These are phyloP conservation scores for Melanostoma mellinum DNA, from an alignment of 2,888 invertebrate genomes.

Conservation along the genomic window DNA sequence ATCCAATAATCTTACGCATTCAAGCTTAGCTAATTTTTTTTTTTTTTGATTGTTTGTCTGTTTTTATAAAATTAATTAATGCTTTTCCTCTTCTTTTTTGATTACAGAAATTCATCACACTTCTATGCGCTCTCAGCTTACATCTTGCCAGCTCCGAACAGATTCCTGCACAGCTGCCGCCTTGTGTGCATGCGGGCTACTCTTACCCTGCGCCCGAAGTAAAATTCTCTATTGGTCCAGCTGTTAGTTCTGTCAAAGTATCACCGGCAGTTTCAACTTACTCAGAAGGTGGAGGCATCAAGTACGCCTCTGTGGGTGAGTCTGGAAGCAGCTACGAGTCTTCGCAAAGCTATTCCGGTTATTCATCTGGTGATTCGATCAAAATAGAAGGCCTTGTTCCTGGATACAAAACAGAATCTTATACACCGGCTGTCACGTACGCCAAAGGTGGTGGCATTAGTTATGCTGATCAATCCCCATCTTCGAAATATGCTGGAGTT, in stretches of 20 bases:
- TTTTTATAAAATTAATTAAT: no score
- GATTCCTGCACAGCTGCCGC: constrained; percentile 74
- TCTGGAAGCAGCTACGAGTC: constrained; percentile 78
- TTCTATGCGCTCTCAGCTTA: constrained; percentile 78
- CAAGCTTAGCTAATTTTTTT: no score
- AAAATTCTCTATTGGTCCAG: constrained; percentile 82
- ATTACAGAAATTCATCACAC: constrained; percentile 76
- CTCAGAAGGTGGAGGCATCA: constrained; percentile 79
- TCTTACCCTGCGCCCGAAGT: constrained; percentile 84
- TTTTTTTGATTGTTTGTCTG: no score
- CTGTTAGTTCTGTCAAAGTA: constrained; percentile 76
- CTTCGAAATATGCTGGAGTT: constrained; percentile 80
- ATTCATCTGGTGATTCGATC: constrained; percentile 75
- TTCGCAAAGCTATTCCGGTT: constrained; percentile 77
- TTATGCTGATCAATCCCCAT: constrained; percentile 80
- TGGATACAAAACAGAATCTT: constrained; percentile 76
- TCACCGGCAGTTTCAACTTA: constrained; percentile 78
- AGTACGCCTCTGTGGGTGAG: constrained; percentile 80
- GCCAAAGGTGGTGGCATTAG: constrained; percentile 78
- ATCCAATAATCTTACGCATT: no score
- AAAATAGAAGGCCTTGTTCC: constrained; percentile 77
- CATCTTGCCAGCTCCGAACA: constrained; percentile 75
- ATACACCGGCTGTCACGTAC: constrained; percentile 79
- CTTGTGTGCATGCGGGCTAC: constrained; percentile 82
- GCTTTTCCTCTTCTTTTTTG: constrained; percentile 33